Evolutionary conservation across 2,113 vertebrate species (phyloP).

Genomic region (Scomber scombrus): DNA sequence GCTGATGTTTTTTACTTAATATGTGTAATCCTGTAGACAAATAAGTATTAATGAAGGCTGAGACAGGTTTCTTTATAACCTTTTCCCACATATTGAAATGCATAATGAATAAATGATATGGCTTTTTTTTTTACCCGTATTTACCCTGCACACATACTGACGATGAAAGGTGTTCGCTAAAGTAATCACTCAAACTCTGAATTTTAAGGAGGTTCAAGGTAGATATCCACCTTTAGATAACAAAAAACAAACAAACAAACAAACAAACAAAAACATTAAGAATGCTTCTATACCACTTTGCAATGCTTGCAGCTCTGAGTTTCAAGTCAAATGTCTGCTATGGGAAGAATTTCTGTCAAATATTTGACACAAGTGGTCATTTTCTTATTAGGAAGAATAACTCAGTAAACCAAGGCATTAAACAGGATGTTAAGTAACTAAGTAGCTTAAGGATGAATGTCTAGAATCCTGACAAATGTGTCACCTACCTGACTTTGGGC

Average conservation of each 20-base stretch:
- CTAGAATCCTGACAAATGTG: neutral
- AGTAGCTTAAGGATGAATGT: constrained; percentile 29
- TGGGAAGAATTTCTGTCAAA: neutral
- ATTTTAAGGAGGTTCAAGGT: constrained; percentile 29
- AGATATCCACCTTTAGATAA: constrained; percentile 17
- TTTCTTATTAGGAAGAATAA: neutral
- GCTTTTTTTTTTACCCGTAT: neutral
- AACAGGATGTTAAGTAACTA: neutral
- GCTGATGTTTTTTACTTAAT: too few relatives aligned
- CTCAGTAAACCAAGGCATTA: neutral
- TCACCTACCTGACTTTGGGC: constrained; percentile 18
- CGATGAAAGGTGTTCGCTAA: neutral
- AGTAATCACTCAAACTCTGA: constrained; percentile 13
- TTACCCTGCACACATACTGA: neutral
- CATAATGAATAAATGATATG: neutral
- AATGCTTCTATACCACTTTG: constrained; percentile 19
- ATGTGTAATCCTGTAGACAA: too few relatives aligned
- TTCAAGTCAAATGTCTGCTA: constrained; percentile 28
- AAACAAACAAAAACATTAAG: constrained; percentile 2
- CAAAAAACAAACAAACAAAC: neutral
- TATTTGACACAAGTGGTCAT: constrained; percentile 16
- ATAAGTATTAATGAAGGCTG: too few relatives aligned
- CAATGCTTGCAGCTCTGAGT: constrained; percentile 45
- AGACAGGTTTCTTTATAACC: too few relatives aligned
- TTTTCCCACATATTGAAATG: too few relatives aligned